These are phyloP conservation scores for Oncorhynchus mykiss DNA, from an alignment of 2,113 vertebrate genomes.

Conservation along the genomic window DNA sequence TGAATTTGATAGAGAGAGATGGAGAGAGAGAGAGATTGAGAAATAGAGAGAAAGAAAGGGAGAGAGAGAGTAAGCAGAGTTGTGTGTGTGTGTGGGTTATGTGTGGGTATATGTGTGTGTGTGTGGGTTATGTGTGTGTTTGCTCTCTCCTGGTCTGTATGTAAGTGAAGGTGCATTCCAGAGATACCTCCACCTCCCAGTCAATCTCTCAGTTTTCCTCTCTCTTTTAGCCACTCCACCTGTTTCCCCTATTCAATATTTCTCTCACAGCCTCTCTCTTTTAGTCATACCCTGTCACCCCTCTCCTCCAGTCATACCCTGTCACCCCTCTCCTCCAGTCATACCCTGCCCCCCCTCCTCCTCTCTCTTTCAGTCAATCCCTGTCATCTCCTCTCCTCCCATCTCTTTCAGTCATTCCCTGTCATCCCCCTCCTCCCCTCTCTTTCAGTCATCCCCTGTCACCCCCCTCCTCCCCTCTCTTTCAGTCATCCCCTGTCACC, in stretches of 20 bases:
- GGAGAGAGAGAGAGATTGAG: conserved; percentile 1
- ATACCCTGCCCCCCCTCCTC: neutral
- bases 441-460: too few relatives aligned
- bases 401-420: too few relatives aligned
- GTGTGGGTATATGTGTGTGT: conserved; percentile 6
- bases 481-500: neutral
- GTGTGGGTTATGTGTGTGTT: neutral
- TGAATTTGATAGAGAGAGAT: neutral
- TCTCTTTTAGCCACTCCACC: neutral
- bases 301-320: neutral
- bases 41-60: neutral
- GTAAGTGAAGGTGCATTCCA: conserved; percentile 58
- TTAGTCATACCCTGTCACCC: neutral
- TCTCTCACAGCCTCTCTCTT: neutral
- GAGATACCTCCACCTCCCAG: conserved; percentile 50
- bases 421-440: neutral
- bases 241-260: neutral
- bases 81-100: neutral
- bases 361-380: too few relatives aligned
- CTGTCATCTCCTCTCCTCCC: neutral
- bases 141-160: conserved; percentile 33
- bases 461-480: neutral
- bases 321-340: neutral
- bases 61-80: conserved; percentile 31
- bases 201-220: conserved; percentile 41